Evolutionary conservation across 1,140 invertebrate genomes (phyloP).

Genomic region (Drosophila orena): DNA sequence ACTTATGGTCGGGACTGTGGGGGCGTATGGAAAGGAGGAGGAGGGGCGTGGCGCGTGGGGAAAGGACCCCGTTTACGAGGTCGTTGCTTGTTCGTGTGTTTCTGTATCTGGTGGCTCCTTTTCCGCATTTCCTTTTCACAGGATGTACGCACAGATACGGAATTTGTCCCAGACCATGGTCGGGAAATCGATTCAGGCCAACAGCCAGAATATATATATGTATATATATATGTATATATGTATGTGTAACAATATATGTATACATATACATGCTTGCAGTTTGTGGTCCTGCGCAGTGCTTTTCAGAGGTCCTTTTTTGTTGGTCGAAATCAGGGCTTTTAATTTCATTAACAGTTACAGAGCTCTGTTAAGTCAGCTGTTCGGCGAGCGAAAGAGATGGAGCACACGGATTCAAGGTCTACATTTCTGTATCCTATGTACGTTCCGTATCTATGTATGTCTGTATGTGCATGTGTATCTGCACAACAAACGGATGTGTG

Average conservation of each 20-base stretch:
- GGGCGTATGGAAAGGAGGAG: background rate
- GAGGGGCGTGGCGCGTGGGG: background rate
- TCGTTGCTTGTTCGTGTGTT: conserved; percentile 7
- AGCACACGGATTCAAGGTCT: conserved; percentile 68
- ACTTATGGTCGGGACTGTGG: background rate
- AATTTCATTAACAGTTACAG: conserved; percentile 43
- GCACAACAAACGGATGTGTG: conserved; percentile 14
- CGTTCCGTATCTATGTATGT: no score
- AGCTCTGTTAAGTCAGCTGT: conserved; percentile 63
- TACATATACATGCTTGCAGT: conserved; percentile 26
- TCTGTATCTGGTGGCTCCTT: conserved; percentile 23
- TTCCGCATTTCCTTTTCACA: conserved; percentile 30
- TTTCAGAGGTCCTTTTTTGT: background rate
- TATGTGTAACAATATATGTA: background rate
- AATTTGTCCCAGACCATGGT: conserved; percentile 81
- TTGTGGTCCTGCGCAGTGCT: conserved; percentile 48
- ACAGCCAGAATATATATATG: conserved; percentile 1
- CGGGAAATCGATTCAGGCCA: conserved; percentile 40
- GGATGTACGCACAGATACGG: conserved; percentile 36
- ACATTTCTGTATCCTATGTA: conserved; percentile 60
- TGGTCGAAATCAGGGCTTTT: conserved; percentile 10
- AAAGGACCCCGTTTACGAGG: conserved; percentile 15
- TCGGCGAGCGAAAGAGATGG: conserved; percentile 2
- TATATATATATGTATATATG: background rate
- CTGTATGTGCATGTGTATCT: conserved; percentile 6